Conservation (phyloP, 2,113 vertebrate species). For the Ranitomeya variabilis region DNA sequence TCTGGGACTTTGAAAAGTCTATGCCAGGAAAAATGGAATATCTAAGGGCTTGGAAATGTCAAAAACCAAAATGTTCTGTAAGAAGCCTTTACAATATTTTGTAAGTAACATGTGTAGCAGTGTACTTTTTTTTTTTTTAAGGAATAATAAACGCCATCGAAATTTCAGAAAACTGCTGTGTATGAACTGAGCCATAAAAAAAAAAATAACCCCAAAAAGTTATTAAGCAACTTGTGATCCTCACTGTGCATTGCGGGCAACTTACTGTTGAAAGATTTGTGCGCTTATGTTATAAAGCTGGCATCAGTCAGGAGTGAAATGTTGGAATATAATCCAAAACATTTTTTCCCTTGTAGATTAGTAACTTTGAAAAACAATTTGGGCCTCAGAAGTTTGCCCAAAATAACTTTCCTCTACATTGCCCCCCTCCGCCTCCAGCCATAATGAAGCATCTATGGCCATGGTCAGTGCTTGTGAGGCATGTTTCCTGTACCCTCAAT, state of each 20-base stretch:
- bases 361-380: neutral
- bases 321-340: constrained; percentile 1
- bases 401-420: constrained; percentile 8
- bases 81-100: too few relatives aligned
- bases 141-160: too few relatives aligned
- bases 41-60: too few relatives aligned
- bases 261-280: neutral
- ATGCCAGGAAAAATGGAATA: too few relatives aligned
- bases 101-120: too few relatives aligned
- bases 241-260: neutral
- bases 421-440: neutral
- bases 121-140: too few relatives aligned
- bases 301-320: constrained; percentile 1
- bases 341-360: constrained; percentile 29
- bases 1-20: too few relatives aligned
- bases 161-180: too few relatives aligned
- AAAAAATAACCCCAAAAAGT: neutral
- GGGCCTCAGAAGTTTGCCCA: neutral
- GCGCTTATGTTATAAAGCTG: neutral
- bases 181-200: neutral
- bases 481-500: constrained; percentile 58
- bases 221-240: neutral
- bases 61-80: too few relatives aligned
- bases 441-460: constrained; percentile 16
- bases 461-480: neutral